Base-by-base conservation (phyloP, 2,888 invertebrate genomes). In the Ophioninae sp. region DNA sequence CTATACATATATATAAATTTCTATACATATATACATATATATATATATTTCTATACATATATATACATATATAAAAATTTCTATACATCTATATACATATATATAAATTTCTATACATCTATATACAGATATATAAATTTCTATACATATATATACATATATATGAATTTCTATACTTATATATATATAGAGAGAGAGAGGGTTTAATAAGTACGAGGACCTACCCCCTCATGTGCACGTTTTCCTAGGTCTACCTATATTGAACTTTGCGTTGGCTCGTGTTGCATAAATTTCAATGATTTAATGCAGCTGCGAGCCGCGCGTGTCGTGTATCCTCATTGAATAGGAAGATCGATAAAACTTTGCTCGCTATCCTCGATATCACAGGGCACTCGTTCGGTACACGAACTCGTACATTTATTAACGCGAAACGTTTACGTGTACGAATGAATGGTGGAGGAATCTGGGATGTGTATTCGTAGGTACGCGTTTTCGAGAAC, bases 261-360 rank as follows among this genome's bases (percentile, higher is more conserved):
- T 64, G 65, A 72, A 64, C 72, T 79, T 72, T 58, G 65, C 63
- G 61, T 73, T 82, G 71, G 73, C 63, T 65, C 87, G 88, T 89
- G 89, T 88, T 90, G 92, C 91, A 93, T 93, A 93, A 93, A 93
- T 93, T 93, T 92, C 91, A 92, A 93, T 93, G 93, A 93, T 93
- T 93, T 93, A 93, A 91, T 91, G 91, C 90, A 67, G 58, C 65
- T 65, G 90, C 89, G 90, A 90, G 89, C 85, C 87, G 86, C 87
- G 85, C 86, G 84, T 85, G 88, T 88, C 86, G 87, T 87, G 87
- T 88, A 89, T 90, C 89, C 89, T 89, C 90, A 89, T 90, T 90
- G 90, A 90, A 90, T 90, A 89, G 86, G 85, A 3, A 30, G 89
- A 90, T 90, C 90, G 89, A 90, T 90, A 90, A 90, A 90, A 90